Base-by-base conservation (phyloP, 2,113 vertebrate genomes). In the Paralichthys olivaceus region DNA sequence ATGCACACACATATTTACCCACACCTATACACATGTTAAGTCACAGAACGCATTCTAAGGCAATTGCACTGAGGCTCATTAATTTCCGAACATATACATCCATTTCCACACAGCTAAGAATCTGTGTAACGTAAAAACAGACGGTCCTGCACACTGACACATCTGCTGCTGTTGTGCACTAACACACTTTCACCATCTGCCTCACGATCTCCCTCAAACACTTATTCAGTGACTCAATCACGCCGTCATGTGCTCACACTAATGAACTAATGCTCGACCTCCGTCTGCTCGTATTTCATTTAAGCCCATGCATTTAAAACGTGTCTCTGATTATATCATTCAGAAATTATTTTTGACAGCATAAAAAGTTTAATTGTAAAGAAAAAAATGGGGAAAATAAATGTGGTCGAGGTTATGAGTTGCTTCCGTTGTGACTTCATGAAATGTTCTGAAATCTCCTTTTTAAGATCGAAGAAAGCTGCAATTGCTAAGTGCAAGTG, bases 21-120 rank as follows among this genome's bases (percentile, higher is more conserved):
- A 57, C 70, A 79, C 72, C 58, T 61, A 60, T 61, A 68, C 81
- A 75, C 80, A 57, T 56, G 64, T 79, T 87, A 32, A 89, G 85
- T 86, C 77, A 67, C 74, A 60, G 45, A 56, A 51, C 57, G n/a
- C 72, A 75, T 78, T 89, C 76, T 13, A 64, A 87, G 75, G 73
- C 80, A 67, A 84, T 83, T 72, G 77, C 76, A 83, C 62, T 53
- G 65, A 85, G 87, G 85, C 77, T 91, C 90, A 93, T 92, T 91
- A 89, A 84, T 89, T 88, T 85, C 84, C 70, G 47, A 89, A 88
- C 69, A 26, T 88, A 88, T 84, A 90, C 86, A 88, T 86, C 84
- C 72, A 84, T 88, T 85, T 80, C 75, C 75, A 77, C 84, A 69
- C 83, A 83, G 66, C 76, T 75, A 57, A 15, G 59, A 71, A 47